Percentiles rank a stretch among this genome's conserved stretches.
These are phyloP conservation scores for Callorhinus ursinus DNA, from an alignment of 2,113 vertebrate species.

Conservation along the genomic window DNA sequence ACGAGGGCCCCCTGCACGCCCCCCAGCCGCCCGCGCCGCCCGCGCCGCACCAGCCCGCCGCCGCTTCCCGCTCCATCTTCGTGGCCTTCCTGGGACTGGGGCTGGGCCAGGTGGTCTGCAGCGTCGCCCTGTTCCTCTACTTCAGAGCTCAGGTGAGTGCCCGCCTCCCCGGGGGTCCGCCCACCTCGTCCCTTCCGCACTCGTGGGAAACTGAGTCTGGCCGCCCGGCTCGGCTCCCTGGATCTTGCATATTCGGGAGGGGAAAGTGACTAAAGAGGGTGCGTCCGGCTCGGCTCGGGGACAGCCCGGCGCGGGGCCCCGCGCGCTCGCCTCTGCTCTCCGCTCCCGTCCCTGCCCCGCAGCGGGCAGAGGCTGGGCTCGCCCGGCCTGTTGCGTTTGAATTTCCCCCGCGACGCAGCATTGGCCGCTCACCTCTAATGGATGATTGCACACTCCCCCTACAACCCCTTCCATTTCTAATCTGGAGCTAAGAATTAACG, in stretches of 20 bases:
- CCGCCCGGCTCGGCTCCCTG: fast-evolving
- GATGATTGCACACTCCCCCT: not conserved
- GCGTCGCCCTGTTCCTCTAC: constrained; percentile 94
- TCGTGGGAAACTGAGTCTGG: not conserved
- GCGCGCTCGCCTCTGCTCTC: not conserved
- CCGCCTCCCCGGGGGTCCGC: not conserved
- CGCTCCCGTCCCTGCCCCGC: not conserved
- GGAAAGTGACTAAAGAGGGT: not conserved
- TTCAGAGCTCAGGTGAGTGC: constrained; percentile 93
- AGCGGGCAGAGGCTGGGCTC: not conserved
- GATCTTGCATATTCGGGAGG: not conserved
- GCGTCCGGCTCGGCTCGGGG: fast-evolving
- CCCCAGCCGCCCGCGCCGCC: constrained; percentile 34
- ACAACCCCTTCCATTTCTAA: not conserved
- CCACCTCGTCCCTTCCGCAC: fast-evolving
- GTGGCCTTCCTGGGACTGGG: constrained; percentile 92
- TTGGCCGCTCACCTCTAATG: not conserved
- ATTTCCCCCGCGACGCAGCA: not conserved
- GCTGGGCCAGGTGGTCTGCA: constrained; percentile 96
- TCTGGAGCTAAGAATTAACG: not conserved
- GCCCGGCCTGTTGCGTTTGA: not conserved
- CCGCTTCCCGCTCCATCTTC: constrained; percentile 88
- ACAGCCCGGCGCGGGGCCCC: not conserved
- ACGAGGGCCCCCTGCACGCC: constrained; percentile 73
- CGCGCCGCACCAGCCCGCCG: constrained; percentile 73